Evolutionary conservation across 2,888 invertebrate species (phyloP).

Genomic region (Andrena bucephala): DNA sequence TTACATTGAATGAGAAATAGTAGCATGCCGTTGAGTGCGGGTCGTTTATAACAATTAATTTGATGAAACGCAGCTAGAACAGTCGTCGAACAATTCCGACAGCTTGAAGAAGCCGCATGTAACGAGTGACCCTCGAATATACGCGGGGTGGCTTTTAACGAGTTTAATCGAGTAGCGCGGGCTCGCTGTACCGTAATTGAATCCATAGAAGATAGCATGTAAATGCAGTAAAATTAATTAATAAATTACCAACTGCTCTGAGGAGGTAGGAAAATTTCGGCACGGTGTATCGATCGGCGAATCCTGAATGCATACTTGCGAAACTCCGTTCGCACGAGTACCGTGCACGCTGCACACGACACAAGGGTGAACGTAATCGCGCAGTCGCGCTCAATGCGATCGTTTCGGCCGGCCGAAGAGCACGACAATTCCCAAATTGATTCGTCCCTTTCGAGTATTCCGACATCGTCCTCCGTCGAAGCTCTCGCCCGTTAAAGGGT

Average conservation of each 20-base stretch:
- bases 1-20: too few relatives aligned
- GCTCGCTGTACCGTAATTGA: slow-evolving; percentile 32
- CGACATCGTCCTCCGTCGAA: slow-evolving; percentile 34
- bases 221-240: slow-evolving; percentile 38
- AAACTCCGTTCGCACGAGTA: neutral
- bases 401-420: neutral
- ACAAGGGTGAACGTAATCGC: neutral
- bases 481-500: slow-evolving; percentile 56
- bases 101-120: slow-evolving; percentile 4
- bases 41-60: neutral
- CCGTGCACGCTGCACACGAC: neutral
- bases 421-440: slow-evolving; percentile 62
- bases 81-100: slow-evolving; percentile 4
- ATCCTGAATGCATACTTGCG: neutral
- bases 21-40: too few relatives aligned
- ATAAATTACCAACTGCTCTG: slow-evolving; percentile 30
- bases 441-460: slow-evolving; percentile 65
- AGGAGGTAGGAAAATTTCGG: slow-evolving; percentile 26
- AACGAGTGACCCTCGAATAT: slow-evolving; percentile 13
- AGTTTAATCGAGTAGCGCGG: slow-evolving; percentile 38
- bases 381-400: neutral
- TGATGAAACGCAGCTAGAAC: neutral
- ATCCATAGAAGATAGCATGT: slow-evolving; percentile 25
- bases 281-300: neutral
- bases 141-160: slow-evolving; percentile 32